Conservation (phyloP, 2,113 vertebrate genomes). For the Hirundichthys speculiger region DNA sequence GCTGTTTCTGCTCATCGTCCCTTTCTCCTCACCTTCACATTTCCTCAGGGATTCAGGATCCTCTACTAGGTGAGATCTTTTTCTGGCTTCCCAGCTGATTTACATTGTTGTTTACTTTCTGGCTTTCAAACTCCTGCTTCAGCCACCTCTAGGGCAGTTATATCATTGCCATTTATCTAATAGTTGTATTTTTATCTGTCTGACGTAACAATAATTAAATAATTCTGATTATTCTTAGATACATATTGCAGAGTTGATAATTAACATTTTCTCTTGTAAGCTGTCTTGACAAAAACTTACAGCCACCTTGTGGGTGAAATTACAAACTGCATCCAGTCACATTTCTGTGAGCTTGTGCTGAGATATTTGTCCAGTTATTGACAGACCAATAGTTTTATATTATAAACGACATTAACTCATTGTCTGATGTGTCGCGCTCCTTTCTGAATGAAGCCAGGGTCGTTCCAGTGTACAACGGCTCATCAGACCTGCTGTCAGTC, state of each 20-base stretch:
- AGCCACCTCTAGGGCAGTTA: too few species aligned
- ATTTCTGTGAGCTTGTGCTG: not conserved
- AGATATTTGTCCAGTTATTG: not conserved
- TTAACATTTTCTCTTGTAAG: too few species aligned
- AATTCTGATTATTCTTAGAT: too few species aligned
- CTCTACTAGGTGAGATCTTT: slow-evolving; percentile 76
- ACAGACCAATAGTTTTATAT: not conserved
- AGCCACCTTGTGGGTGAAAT: slow-evolving; percentile 40
- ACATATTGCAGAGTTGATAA: too few species aligned
- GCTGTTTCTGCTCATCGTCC: not conserved
- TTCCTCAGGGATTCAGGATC: slow-evolving; percentile 75
- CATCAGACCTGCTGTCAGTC: slow-evolving; percentile 84
- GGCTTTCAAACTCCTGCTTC: not conserved
- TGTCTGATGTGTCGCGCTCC: slow-evolving; percentile 2
- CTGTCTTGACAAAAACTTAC: not conserved
- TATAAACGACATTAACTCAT: not conserved
- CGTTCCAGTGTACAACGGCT: slow-evolving; percentile 82
- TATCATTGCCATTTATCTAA: too few species aligned
- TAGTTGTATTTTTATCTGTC: too few species aligned
- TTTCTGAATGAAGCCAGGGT: slow-evolving; percentile 83
- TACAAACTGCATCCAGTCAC: not conserved
- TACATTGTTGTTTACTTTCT: not conserved
- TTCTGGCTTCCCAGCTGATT: slow-evolving; percentile 9
- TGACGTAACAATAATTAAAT: too few species aligned
- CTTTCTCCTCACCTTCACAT: not conserved